Evolutionary conservation across 2,888 invertebrate genomes (phyloP).

Genomic region (Lycocerus yunnanus): DNA sequence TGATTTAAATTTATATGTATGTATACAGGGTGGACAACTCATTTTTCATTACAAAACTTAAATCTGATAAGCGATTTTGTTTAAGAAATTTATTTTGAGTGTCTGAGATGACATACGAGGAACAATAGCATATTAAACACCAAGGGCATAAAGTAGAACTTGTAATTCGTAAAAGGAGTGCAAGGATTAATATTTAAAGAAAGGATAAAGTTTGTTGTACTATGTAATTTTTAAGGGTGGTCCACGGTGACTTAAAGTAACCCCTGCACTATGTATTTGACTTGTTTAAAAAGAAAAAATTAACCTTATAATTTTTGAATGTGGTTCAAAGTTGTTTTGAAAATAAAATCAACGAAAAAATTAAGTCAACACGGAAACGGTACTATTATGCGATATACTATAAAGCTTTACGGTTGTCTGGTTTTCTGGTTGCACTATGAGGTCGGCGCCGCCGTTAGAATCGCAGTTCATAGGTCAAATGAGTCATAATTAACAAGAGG

Average conservation of each 20-base stretch:
- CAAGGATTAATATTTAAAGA: too few relatives aligned
- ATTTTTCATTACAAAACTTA: neutral
- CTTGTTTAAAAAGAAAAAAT: too few relatives aligned
- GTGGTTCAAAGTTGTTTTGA: neutral
- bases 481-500: constrained; percentile 45
- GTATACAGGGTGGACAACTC: neutral
- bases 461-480: constrained; percentile 42
- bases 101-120: too few relatives aligned
- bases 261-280: too few relatives aligned
- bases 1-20: neutral
- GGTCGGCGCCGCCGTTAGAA: constrained; percentile 39
- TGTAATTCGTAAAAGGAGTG: too few relatives aligned
- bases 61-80: neutral
- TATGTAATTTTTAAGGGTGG: too few relatives aligned
- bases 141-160: too few relatives aligned
- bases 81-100: neutral
- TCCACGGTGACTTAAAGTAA: too few relatives aligned
- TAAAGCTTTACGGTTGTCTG: constrained; percentile 26
- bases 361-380: constrained; percentile 14
- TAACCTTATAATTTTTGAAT: neutral
- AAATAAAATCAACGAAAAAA: neutral
- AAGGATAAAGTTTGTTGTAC: too few relatives aligned
- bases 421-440: constrained; percentile 28
- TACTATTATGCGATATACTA: constrained; percentile 5
- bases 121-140: too few relatives aligned